These are phyloP conservation scores for Amblyraja radiata DNA, from an alignment of 2,797 vertebrate species.

Conservation along the genomic window DNA sequence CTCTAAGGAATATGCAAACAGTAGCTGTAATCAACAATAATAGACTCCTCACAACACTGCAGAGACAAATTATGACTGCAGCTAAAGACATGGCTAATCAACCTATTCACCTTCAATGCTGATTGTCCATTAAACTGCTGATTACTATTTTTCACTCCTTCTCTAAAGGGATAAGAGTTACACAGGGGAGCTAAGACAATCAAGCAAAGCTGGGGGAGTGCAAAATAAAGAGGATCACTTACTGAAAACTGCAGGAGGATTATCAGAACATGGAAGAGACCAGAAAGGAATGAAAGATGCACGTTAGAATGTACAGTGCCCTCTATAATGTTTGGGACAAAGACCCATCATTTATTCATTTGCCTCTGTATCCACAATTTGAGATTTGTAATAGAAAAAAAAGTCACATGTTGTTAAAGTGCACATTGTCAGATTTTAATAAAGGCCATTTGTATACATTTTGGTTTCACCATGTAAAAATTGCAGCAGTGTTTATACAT, in stretches of 20 bases:
- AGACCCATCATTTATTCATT: no score
- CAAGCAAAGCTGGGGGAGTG: background rate
- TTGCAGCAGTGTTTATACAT: no score
- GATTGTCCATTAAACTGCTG: background rate
- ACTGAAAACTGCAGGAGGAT: constrained; percentile 62
- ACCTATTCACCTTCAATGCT: background rate
- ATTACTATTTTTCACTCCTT: background rate
- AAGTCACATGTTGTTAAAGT: no score
- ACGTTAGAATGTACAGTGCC: background rate
- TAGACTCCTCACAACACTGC: background rate
- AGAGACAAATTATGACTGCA: background rate
- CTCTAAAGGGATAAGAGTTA: background rate
- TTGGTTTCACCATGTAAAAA: no score
- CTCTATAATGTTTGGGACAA: no score
- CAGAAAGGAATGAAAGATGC: constrained; percentile 35
- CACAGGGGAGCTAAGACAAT: background rate
- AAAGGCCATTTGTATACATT: no score
- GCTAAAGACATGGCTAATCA: background rate
- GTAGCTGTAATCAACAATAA: background rate
- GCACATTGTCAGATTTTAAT: no score
- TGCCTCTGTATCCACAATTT: no score
- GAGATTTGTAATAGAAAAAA: no score
- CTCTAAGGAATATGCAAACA: background rate
- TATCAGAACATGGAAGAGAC: constrained; percentile 11
- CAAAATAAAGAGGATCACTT: constrained; percentile 52